These are phyloP conservation scores for Engystomops pustulosus DNA, from an alignment of 2,113 vertebrate species.

Conservation along the genomic window DNA sequence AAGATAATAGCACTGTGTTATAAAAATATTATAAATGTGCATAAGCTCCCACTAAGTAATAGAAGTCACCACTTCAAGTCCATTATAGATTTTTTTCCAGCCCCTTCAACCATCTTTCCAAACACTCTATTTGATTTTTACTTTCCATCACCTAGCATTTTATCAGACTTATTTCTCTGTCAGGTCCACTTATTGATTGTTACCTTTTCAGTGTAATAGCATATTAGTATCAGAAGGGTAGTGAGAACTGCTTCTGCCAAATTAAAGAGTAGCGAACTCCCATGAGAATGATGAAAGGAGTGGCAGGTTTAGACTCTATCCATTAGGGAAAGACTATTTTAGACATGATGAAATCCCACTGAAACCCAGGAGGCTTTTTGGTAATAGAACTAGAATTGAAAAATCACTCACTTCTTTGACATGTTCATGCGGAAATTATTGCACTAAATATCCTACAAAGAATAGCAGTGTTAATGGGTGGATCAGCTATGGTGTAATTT, in stretches of 20 bases:
- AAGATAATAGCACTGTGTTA: too few species aligned
- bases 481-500: not conserved
- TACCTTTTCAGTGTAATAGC: constrained; percentile 56
- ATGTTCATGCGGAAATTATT: not conserved
- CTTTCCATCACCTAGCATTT: constrained; percentile 16
- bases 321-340: constrained; percentile 3
- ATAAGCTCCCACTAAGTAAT: too few species aligned
- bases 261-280: constrained; percentile 32
- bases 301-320: not conserved
- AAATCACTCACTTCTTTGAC: constrained; percentile 1
- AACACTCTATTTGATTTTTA: constrained; percentile 3
- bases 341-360: constrained; percentile 6
- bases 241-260: constrained; percentile 3
- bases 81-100: not conserved
- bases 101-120: not conserved
- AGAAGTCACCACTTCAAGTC: too few species aligned
- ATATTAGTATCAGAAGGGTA: constrained; percentile 54
- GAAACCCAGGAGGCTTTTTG: constrained; percentile 17
- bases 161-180: constrained; percentile 50
- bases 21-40: too few species aligned
- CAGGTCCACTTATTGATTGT: constrained; percentile 48
- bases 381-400: constrained; percentile 20
- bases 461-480: not conserved
- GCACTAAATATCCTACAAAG: not conserved
- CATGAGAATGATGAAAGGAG: constrained; percentile 7